phyloP scores from a whole-genome alignment of 2,113 vertebrate species.

The Chitala chitala region DNA sequence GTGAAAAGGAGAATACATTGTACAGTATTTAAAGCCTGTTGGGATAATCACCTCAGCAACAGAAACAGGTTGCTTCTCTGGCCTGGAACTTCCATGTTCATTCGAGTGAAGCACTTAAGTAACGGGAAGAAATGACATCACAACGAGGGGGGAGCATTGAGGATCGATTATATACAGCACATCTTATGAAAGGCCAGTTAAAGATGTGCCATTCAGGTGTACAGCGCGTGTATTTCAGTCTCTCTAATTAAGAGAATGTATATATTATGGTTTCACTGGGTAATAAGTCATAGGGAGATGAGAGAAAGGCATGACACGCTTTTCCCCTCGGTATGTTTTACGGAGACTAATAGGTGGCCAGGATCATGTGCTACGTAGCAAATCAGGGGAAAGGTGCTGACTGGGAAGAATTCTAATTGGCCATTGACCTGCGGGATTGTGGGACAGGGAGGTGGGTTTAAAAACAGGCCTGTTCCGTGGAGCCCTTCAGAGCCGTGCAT shows the following conservation, averaged over 20 bases:
- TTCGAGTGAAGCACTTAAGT: too few relatives aligned
- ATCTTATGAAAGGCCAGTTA: conserved; percentile 32
- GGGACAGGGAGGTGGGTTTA: too few relatives aligned
- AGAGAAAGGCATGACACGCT: conserved; percentile 24
- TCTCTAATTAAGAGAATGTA: conserved; percentile 40
- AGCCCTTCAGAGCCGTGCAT: neutral
- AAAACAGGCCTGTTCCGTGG: too few relatives aligned
- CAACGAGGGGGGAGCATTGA: conserved; percentile 18
- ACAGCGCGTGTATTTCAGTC: conserved; percentile 20
- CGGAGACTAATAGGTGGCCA: conserved; percentile 35
- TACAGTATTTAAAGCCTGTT: too few relatives aligned
- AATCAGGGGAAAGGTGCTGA: neutral
- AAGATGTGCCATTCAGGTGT: conserved; percentile 9
- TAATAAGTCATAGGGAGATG: conserved; percentile 34
- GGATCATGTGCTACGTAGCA: neutral
- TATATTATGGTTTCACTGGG: conserved; percentile 23
- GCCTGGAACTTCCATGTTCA: too few relatives aligned
- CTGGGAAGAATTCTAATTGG: neutral
- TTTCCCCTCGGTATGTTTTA: conserved; percentile 29
- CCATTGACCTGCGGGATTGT: neutral
- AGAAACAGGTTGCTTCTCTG: too few relatives aligned
- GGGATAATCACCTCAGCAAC: neutral
- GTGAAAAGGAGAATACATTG: too few relatives aligned
- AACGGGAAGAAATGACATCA: conserved; percentile 30
- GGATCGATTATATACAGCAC: conserved; percentile 32